phyloP scores from a whole-genome alignment of 2,797 vertebrate species.

The Nasua narica region DNA sequence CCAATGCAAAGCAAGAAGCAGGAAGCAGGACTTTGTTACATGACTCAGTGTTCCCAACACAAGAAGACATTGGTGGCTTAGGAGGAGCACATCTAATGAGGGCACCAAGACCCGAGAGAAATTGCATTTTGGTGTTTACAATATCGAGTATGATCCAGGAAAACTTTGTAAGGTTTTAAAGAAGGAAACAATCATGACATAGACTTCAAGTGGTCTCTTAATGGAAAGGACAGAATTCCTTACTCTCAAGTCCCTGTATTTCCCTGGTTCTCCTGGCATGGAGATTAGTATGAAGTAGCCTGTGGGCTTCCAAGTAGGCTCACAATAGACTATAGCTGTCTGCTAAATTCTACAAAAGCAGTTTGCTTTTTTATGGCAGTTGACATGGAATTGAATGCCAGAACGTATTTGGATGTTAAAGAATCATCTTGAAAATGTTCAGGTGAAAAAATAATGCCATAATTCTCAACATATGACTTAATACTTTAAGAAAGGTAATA shows the following conservation, averaged over 20 bases:
- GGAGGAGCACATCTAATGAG: neutral
- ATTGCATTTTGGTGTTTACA: neutral
- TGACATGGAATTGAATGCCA: neutral
- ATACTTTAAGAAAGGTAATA: constrained; percentile 51
- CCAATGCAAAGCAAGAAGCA: neutral
- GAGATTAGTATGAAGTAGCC: neutral
- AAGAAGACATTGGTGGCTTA: neutral
- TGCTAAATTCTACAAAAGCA: neutral
- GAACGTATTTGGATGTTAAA: constrained; percentile 39
- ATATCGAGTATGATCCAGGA: neutral
- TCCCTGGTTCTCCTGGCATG: neutral
- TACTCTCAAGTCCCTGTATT: neutral
- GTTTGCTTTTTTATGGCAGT: constrained; percentile 16
- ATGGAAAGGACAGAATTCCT: neutral
- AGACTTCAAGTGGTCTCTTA: neutral
- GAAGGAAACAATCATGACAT: neutral
- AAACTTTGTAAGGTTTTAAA: neutral
- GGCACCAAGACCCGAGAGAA: neutral
- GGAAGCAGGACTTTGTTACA: neutral
- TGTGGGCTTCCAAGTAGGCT: neutral
- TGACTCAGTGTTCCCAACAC: neutral
- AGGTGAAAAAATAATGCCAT: constrained; percentile 55
- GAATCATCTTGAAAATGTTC: constrained; percentile 53
- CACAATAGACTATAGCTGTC: neutral
- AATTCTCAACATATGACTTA: constrained; percentile 47